These are phyloP conservation scores for Euphydryas editha DNA, from an alignment of 2,888 invertebrate species.

Conservation along the genomic window DNA sequence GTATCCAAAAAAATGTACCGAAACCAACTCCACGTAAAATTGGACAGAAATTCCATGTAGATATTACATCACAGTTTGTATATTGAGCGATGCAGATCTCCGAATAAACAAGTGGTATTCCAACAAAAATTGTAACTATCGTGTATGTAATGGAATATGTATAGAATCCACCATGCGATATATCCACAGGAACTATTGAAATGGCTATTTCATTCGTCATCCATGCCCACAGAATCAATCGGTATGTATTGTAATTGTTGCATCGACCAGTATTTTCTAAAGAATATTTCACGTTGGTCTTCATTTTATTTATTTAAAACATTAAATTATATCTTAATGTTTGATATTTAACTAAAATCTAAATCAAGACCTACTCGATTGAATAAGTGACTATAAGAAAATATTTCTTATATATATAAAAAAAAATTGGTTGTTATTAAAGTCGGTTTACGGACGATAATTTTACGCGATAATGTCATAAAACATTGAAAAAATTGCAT, in stretches of 20 bases:
- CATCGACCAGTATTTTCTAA: slow-evolving; percentile 55
- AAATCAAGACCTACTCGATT: slow-evolving; percentile 30
- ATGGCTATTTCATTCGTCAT: slow-evolving; percentile 69
- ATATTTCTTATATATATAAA: not conserved
- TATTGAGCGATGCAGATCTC: slow-evolving; percentile 74
- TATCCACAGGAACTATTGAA: slow-evolving; percentile 56
- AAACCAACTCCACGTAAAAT: slow-evolving; percentile 65
- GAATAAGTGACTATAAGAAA: not conserved
- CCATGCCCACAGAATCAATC: slow-evolving; percentile 65
- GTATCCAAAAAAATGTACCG: slow-evolving; percentile 57
- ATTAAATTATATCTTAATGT: not conserved
- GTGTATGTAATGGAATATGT: slow-evolving; percentile 54
- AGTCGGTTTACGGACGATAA: too few species aligned
- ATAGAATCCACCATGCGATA: slow-evolving; percentile 66
- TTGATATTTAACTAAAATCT: not conserved
- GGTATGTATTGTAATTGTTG: slow-evolving; percentile 63
- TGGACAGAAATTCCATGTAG: slow-evolving; percentile 72
- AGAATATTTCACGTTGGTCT: slow-evolving; percentile 49
- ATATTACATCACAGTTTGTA: slow-evolving; percentile 62
- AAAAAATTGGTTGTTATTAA: too few species aligned
- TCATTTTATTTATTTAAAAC: slow-evolving; percentile 23
- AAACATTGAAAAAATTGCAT: too few species aligned
- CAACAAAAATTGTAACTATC: slow-evolving; percentile 60
- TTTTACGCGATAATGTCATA: too few species aligned
- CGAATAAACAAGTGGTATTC: slow-evolving; percentile 71